phyloP scores from a whole-genome alignment of 2,113 vertebrate genomes.

The Octodon degus region DNA sequence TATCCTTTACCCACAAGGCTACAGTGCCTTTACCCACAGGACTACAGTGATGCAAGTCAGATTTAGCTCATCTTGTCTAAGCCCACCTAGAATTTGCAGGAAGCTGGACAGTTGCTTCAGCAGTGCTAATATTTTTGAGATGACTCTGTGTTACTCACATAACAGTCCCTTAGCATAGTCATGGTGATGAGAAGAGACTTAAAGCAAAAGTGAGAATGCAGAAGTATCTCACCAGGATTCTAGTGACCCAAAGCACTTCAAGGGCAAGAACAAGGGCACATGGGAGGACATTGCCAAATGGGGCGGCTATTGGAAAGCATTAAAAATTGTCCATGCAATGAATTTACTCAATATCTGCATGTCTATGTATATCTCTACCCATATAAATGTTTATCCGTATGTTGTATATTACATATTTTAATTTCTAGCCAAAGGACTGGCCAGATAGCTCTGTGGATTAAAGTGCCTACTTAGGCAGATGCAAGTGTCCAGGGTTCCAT shows the following conservation, averaged over 20 bases:
- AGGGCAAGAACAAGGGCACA: rapidly evolving
- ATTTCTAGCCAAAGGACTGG: background rate
- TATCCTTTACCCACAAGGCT: background rate
- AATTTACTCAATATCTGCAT: background rate
- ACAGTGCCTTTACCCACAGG: too few relatives aligned
- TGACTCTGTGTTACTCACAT: background rate
- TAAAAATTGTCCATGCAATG: background rate
- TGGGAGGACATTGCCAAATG: background rate
- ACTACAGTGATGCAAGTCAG: rapidly evolving
- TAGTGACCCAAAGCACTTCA: background rate
- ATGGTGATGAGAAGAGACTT: background rate
- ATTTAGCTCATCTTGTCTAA: background rate
- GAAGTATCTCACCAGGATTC: background rate
- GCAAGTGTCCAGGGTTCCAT: too few relatives aligned
- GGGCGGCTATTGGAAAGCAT: background rate
- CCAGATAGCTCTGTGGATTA: too few relatives aligned
- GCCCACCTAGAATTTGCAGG: background rate
- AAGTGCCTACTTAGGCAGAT: too few relatives aligned
- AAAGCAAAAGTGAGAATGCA: background rate
- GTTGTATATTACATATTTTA: background rate
- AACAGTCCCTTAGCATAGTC: background rate
- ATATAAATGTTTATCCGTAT: background rate
- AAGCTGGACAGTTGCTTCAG: background rate
- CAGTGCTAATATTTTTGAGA: background rate
- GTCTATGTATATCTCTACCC: too few relatives aligned